phyloP scores from a whole-genome alignment of 1,140 invertebrate genomes.

The Diuraphis noxia region DNA sequence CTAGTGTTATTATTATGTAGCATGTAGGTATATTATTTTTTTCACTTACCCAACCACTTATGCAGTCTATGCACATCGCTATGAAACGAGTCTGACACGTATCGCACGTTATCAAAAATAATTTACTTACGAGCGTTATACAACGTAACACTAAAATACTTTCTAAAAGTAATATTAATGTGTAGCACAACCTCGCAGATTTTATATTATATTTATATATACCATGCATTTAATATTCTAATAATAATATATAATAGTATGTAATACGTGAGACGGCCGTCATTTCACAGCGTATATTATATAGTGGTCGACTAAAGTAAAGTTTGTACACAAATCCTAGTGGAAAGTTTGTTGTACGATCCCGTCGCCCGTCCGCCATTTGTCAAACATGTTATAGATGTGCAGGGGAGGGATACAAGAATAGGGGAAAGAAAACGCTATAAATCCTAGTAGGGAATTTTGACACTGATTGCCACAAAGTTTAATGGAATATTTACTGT shows the following conservation, averaged over 20 bases:
- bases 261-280: neutral
- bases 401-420: neutral
- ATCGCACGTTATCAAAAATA: neutral
- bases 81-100: neutral
- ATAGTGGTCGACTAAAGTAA: neutral
- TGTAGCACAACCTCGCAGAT: neutral
- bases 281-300: neutral
- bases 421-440: neutral
- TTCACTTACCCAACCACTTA: neutral
- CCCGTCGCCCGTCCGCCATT: neutral
- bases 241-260: neutral
- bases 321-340: slow-evolving; percentile 17
- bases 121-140: neutral
- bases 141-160: neutral
- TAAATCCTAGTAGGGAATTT: neutral
- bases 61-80: neutral
- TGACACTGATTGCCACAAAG: neutral
- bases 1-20: neutral
- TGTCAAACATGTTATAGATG: slow-evolving; percentile 15
- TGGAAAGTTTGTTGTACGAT: slow-evolving; percentile 17
- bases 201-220: neutral
- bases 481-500: slow-evolving; percentile 41
- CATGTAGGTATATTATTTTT: no score
- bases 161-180: neutral
- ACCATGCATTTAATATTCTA: neutral